A percentile compares a stretch with the other conserved stretches of the same genome.
phyloP scores from a whole-genome alignment of 2,888 invertebrate genomes.

The Drosophila vallismaia region DNA sequence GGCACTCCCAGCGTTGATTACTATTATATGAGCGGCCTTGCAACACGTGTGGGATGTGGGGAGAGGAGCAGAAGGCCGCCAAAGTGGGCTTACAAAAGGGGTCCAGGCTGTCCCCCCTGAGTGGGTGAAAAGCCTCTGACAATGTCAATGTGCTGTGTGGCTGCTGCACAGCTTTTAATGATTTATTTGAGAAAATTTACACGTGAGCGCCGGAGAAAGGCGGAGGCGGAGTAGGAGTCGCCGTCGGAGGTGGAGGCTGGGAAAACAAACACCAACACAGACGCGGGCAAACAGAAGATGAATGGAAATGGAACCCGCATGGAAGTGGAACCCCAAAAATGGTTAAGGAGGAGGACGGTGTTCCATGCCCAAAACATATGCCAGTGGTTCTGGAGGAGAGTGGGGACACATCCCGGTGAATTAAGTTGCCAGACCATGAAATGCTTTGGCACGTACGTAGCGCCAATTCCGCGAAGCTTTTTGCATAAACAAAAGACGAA shows the following conservation, averaged over 20 bases:
- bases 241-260: conserved; percentile 45
- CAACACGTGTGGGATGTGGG: neutral
- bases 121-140: conserved; percentile 56
- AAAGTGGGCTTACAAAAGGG: conserved; percentile 12
- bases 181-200: conserved; percentile 81
- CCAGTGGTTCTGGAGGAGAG: neutral
- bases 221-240: too few relatives aligned
- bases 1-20: conserved; percentile 76
- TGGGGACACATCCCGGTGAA: conserved; percentile 55
- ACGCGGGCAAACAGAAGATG: conserved; percentile 55
- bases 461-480: conserved; percentile 76
- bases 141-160: conserved; percentile 75
- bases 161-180: conserved; percentile 73
- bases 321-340: conserved; percentile 22
- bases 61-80: neutral
- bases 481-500: conserved; percentile 77
- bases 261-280: conserved; percentile 55
- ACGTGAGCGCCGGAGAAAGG: conserved; percentile 70
- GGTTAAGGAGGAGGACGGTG: neutral
- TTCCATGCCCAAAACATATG: conserved; percentile 21
- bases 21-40: conserved; percentile 68
- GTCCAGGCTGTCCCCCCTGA: conserved; percentile 11
- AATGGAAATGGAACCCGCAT: conserved; percentile 42
- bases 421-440: conserved; percentile 83
- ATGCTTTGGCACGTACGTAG: conserved; percentile 82